Base-by-base conservation (phyloP, 2,113 vertebrate species). In the Saimiri boliviensis region DNA sequence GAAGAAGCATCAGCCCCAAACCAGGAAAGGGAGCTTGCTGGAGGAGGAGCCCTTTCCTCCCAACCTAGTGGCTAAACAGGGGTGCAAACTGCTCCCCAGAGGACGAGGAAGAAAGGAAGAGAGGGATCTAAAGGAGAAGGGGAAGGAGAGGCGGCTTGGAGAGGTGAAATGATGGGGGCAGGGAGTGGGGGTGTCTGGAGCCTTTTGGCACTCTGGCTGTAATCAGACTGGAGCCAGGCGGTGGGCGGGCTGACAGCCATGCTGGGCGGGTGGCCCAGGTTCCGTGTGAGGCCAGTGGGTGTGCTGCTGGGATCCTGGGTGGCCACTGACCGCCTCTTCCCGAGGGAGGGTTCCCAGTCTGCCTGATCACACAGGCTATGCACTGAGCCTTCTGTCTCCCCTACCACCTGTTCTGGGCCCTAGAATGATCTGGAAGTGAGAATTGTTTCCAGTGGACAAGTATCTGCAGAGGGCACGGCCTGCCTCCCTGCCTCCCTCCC, bases 241-340 rank as follows among this genome's bases (percentile, higher is more conserved):
- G 91, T 88, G 47, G 96, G 89, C 47, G 71, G 97, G 98, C 97
- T 77, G 95, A 35, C 56, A 12, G 96, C 93, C 91, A 85, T 91
- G 82, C 95, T 56, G 97, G 97, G 98, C 95, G 45, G 90, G 88
- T 91, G 93, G 96, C 98, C 97, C 93, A 54, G 95, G 97, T 92
- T 97, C 90, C 94, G 96, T 96, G 97, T 97, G 96, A 94, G 96
- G 92, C 88, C 95, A 93, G 92, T 87, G 96, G 91, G 92, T 45
- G 87, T 97, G 83, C 95, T 92, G 63, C 93, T 87, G 84, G 93
- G 95, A 97, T 93, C 92, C 87, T 98, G 97, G 98, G 97, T 97
- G 97, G 97, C 90, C 98, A 97, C 95, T 96, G 95, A 95, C 90
- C 86, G 84, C 81, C 85, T 95, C 45, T 96, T 58, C 87, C 90